Conservation (phyloP, 2,797 vertebrate genomes). For the Pseudochirops cupreus region DNA sequence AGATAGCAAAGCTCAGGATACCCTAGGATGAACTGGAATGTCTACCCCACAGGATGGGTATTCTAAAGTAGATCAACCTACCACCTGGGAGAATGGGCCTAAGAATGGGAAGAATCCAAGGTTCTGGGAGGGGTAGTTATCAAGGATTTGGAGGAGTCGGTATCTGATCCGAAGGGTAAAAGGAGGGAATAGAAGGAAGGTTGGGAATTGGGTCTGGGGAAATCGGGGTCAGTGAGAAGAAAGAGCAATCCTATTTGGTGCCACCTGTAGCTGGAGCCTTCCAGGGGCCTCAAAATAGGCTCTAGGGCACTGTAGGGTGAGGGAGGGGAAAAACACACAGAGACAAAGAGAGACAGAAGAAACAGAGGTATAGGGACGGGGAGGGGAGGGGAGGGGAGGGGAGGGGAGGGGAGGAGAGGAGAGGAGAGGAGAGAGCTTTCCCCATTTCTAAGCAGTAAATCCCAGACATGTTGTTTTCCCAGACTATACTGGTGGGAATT, state of each 20-base stretch:
- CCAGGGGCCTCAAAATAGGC: neutral
- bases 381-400: no score
- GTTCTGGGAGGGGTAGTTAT: neutral
- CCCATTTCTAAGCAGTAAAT: neutral
- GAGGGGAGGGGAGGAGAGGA: no score
- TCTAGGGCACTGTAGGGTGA: neutral
- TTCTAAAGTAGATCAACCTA: neutral
- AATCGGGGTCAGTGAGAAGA: neutral
- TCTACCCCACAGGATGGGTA: neutral
- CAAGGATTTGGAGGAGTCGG: neutral
- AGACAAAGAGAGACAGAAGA: no score
- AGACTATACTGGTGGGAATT: neutral
- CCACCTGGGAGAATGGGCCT: neutral
- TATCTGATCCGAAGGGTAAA: neutral
- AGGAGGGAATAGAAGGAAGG: neutral
- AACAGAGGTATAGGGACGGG: no score
- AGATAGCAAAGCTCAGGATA: neutral
- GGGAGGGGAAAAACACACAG: neutral
- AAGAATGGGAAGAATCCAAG: no score
- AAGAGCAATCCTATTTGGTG: neutral
- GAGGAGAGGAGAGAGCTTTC: neutral
- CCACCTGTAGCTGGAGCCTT: neutral
- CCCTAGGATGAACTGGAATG: neutral
- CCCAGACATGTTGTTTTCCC: neutral
- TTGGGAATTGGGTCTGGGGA: neutral